Evolutionary conservation across 2,888 invertebrate species (phyloP), one percentile per base, ranked within the genome.

Genomic region (Trachelus tabidus): DNA sequence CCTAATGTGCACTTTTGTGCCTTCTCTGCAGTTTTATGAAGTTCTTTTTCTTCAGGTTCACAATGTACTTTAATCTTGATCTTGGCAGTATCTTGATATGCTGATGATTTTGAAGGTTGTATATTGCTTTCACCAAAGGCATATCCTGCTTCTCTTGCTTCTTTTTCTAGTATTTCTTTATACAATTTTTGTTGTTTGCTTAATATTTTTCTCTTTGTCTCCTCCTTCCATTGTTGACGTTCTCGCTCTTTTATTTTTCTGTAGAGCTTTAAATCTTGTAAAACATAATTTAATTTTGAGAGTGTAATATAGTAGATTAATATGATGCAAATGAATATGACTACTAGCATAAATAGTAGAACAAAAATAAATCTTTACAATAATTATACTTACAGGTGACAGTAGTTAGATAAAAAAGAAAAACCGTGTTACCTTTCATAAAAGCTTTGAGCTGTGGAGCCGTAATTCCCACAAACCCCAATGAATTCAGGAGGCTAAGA

Each of bases 361-460:
- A 40, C 56, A n/a, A 35, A 33, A 56, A 56, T 0, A 75, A 76
- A 15, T 75, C 31, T 69, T 34, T 31, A 35, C 11, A 33, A 71
- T 23, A 69, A 37, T 40, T 35, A 69, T 23, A 40, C 0, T 34
- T 34, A 74, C 37, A 33, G 30, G 37, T 68, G 37, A 30, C 12
- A 68, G 6, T 68, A 33, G 9, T 23, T 23, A 56, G 1, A 23
- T 56, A 56, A 56, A 56, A 56, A 56, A 23, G 23, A 40, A 40
- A 12, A 34, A 34, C 75, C 23, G n/a, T 34, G 81, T 89, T 92
- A 96, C 96, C 96, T 93, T 94, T 95, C 88, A 96, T 95, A 90
- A 97, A 96, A 89, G 94, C 95, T 92, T 96, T 96, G 77, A 96
- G 92, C 88, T 96, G 95, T 90, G 94, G 93, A 31, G 95, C 94